These are phyloP conservation scores for Asbolus verrucosus DNA, from an alignment of 1,140 invertebrate species.

Conservation along the genomic window DNA sequence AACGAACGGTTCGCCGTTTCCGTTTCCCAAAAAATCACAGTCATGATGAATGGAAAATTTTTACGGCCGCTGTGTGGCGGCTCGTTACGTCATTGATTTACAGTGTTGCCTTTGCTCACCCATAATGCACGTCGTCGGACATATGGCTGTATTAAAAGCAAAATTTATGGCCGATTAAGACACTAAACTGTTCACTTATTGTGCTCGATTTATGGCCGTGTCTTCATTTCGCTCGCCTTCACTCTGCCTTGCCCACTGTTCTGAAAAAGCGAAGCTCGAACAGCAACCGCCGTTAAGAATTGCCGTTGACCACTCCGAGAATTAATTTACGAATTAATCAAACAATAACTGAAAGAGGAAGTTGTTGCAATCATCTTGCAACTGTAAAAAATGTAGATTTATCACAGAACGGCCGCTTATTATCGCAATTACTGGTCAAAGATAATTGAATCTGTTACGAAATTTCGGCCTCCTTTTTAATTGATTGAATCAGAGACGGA, in stretches of 20 bases:
- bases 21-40: slow-evolving; percentile 18
- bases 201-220: slow-evolving; percentile 9
- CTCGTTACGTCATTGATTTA: slow-evolving; percentile 34
- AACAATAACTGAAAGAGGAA: no score
- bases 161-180: slow-evolving; percentile 33
- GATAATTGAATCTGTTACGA: no score
- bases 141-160: slow-evolving; percentile 35
- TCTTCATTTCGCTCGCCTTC: background rate
- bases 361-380: no score
- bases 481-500: background rate
- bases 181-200: slow-evolving; percentile 8
- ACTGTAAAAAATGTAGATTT: no score
- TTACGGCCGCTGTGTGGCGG: slow-evolving; percentile 21
- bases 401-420: no score
- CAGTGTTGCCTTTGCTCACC: slow-evolving; percentile 20
- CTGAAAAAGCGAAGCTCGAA: background rate
- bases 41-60: slow-evolving; percentile 37
- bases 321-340: no score
- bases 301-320: background rate
- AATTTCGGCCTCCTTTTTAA: background rate
- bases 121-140: slow-evolving; percentile 30
- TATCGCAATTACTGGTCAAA: no score
- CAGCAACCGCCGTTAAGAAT: background rate
- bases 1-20: slow-evolving; percentile 28
- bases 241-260: background rate